A percentile compares a stretch with the other conserved stretches of the same genome.
These are phyloP conservation scores for Eulemur mongoz DNA, from an alignment of 2,797 vertebrate genomes.

Conservation along the genomic window DNA sequence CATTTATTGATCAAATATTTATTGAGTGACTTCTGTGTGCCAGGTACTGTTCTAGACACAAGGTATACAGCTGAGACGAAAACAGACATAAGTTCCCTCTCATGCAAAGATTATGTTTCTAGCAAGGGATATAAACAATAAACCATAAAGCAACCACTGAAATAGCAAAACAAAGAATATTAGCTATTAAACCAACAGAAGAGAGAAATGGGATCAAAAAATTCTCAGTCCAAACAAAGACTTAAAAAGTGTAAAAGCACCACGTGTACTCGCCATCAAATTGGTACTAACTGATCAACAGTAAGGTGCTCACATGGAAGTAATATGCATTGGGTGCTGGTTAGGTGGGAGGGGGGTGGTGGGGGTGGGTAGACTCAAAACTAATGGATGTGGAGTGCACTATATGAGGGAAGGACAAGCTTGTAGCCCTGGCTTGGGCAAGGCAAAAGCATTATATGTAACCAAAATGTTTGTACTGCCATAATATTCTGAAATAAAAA, in stretches of 20 bases:
- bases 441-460: too few relatives aligned
- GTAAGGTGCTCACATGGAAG: too few relatives aligned
- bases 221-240: not conserved
- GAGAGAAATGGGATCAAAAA: not conserved
- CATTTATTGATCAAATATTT: not conserved
- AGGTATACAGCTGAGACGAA: not conserved
- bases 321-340: too few relatives aligned
- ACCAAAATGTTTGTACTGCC: too few relatives aligned
- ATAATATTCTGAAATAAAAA: too few relatives aligned
- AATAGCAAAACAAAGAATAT: not conserved
- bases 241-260: not conserved
- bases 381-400: too few relatives aligned
- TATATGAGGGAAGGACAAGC: too few relatives aligned
- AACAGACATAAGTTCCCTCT: not conserved
- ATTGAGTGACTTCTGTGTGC: not conserved
- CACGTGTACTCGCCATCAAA: too few relatives aligned
- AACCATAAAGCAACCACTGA: not conserved
- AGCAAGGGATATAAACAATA: not conserved
- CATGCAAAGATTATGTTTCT: conserved; percentile 1
- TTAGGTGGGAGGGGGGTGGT: too few relatives aligned
- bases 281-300: too few relatives aligned
- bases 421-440: too few relatives aligned
- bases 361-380: too few relatives aligned
- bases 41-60: not conserved
- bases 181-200: not conserved